These are phyloP conservation scores for Xenops minutus DNA, from an alignment of 2,797 vertebrate genomes.

Conservation along the genomic window DNA sequence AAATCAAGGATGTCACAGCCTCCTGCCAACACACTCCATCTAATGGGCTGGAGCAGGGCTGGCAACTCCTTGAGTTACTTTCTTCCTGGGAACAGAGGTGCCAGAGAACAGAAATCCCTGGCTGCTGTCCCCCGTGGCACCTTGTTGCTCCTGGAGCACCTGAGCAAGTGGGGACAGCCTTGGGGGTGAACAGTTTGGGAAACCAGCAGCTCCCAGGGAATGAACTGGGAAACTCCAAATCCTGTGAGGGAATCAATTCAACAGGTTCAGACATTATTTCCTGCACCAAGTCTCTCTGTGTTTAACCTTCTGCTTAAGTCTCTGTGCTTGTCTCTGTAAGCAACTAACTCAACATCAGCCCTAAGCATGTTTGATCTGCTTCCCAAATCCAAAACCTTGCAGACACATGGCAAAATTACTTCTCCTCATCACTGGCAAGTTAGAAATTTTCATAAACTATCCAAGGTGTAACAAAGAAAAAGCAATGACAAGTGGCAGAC, in stretches of 20 bases:
- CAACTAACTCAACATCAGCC: neutral
- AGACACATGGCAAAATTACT: neutral
- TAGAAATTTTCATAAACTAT: neutral
- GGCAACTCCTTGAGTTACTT: neutral
- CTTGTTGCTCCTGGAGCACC: neutral
- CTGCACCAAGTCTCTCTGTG: neutral
- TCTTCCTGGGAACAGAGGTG: neutral
- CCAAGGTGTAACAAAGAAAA: neutral
- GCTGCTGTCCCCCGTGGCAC: neutral
- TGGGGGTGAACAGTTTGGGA: rapidly evolving
- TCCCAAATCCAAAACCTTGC: neutral
- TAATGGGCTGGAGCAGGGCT: neutral
- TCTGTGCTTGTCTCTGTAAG: neutral
- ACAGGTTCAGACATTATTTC: neutral
- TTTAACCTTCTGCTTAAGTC: neutral
- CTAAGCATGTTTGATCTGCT: neutral
- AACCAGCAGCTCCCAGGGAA: neutral
- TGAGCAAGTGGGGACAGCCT: neutral
- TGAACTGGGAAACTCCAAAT: neutral
- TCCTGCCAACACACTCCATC: neutral
- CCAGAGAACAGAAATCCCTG: neutral
- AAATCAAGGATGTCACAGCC: neutral
- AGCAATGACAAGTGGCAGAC: neutral
- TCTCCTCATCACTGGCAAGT: neutral
- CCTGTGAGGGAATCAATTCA: neutral